Evolutionary conservation across 2,113 vertebrate genomes (phyloP), one percentile per base, ranked within the genome.

Genomic region (Ceyx margarethae): DNA sequence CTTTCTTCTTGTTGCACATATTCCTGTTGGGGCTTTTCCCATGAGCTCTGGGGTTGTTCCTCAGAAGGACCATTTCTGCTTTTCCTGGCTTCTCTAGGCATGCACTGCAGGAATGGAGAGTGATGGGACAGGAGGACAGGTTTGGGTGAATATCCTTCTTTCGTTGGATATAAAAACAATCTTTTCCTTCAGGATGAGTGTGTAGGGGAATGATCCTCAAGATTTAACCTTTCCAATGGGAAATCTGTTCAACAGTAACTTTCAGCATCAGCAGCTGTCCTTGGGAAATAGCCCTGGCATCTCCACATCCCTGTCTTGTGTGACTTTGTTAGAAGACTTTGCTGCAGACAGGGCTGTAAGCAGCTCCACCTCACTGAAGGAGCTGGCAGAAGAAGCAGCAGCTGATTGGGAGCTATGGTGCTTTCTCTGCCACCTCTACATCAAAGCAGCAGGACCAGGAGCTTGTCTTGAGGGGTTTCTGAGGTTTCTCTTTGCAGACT

Each of bases 351-450:
- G 64, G 48, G 42, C n/a, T n/a, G 23, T 73, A 40, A 79, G 54
- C 66, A 81, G 66, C 66, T 87, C 74, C 58, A 13, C 67, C 77
- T 77, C 2, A 1, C 56, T 83, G 64, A 80, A 84, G 48, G 48
- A 84, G 29, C 40, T 78, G 77, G 25, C 58, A 82, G 86, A 77
- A 87, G 90, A 90, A 37, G 68, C 56, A 37, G 68, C 56, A 74
- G 65, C 56, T 53, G 11, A 66, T 1, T 0, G 33, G 37, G 16
- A 89, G n/a, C 37, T 40, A 7, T 1, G 37, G 22, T 65, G 37
- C 45, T 89, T 90, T 57, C 68, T 81, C 23, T 62, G 26, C 48
- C 66, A 66, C 82, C 40, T 45, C 28, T 78, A 26, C 13, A 2
- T 66, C 68, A 58, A 61, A 46, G 35, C 68, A 68, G 40, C 33